phyloP scores from a whole-genome alignment of 2,888 invertebrate species.

The Pammene aurita region DNA sequence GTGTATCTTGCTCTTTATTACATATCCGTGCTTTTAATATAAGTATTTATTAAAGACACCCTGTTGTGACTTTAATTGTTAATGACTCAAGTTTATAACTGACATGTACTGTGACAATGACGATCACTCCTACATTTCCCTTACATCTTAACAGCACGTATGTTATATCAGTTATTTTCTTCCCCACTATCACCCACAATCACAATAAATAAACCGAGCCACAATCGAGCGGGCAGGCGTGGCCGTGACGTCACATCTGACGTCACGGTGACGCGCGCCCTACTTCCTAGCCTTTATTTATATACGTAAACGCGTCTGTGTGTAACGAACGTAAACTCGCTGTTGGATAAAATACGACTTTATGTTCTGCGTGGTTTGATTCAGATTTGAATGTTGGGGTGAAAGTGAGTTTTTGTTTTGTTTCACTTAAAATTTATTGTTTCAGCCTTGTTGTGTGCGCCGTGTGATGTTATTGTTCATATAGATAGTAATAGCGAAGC shows the following conservation, averaged over 20 bases:
- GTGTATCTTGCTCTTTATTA: too few relatives aligned
- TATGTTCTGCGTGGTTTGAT: background rate
- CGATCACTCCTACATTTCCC: too few relatives aligned
- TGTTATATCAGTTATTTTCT: too few relatives aligned
- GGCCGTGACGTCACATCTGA: slow-evolving; percentile 57
- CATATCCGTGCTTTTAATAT: too few relatives aligned
- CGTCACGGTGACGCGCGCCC: slow-evolving; percentile 53
- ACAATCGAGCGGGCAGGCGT: slow-evolving; percentile 34
- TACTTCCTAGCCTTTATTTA: slow-evolving; percentile 21
- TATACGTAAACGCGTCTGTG: slow-evolving; percentile 1
- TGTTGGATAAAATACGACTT: background rate
- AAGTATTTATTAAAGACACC: too few relatives aligned
- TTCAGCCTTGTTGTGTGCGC: too few relatives aligned
- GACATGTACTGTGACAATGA: too few relatives aligned
- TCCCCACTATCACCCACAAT: background rate
- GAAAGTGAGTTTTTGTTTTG: background rate
- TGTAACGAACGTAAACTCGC: background rate
- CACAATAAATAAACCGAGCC: slow-evolving; percentile 2
- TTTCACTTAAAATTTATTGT: background rate
- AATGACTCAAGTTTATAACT: too few relatives aligned
- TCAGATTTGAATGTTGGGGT: background rate
- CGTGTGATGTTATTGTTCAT: too few relatives aligned
- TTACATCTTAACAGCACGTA: too few relatives aligned
- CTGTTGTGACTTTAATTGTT: too few relatives aligned
- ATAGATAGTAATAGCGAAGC: too few relatives aligned